Conservation (phyloP, 2,888 invertebrate genomes). For the Toxonevra muliebris region DNA sequence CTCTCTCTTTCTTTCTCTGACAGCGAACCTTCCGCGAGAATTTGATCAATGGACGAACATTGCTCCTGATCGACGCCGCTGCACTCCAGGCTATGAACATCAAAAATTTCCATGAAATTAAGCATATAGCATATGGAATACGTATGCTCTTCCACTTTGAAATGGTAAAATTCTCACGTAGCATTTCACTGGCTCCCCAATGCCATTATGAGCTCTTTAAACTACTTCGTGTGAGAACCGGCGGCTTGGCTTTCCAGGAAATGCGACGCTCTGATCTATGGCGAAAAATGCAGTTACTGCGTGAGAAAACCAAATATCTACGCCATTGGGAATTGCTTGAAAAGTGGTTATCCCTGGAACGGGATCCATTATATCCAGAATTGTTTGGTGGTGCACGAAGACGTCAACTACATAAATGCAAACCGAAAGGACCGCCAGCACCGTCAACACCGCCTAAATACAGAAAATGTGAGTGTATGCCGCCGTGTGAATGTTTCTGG, state of each 20-base stretch:
- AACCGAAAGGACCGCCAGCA: conserved; percentile 29
- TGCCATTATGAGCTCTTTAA: conserved; percentile 67
- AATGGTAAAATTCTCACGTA: conserved; percentile 62
- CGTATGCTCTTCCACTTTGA: conserved; percentile 65
- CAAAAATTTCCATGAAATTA: conserved; percentile 65
- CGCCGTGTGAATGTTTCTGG: conserved; percentile 52
- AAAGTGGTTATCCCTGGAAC: conserved; percentile 43
- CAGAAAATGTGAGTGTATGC: conserved; percentile 45
- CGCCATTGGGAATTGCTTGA: conserved; percentile 68
- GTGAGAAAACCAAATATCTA: conserved; percentile 61
- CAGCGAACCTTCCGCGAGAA: conserved; percentile 65
- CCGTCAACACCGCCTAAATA: conserved; percentile 39
- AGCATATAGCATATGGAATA: conserved; percentile 58
- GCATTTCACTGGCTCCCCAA: conserved; percentile 65
- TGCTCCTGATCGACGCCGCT: conserved; percentile 67
- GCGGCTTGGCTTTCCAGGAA: conserved; percentile 67
- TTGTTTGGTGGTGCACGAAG: conserved; percentile 48
- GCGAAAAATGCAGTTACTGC: conserved; percentile 68
- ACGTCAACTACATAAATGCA: conserved; percentile 37
- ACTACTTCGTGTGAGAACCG: conserved; percentile 67
- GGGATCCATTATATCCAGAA: conserved; percentile 40
- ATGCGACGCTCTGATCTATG: conserved; percentile 66
- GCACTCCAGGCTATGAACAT: conserved; percentile 66
- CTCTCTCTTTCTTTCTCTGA: not conserved
- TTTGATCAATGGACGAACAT: conserved; percentile 65